Percentiles rank a stretch among this genome's conserved stretches.
These are phyloP conservation scores for Fistularia commersonii DNA, from an alignment of 2,797 vertebrate genomes.

Conservation along the genomic window DNA sequence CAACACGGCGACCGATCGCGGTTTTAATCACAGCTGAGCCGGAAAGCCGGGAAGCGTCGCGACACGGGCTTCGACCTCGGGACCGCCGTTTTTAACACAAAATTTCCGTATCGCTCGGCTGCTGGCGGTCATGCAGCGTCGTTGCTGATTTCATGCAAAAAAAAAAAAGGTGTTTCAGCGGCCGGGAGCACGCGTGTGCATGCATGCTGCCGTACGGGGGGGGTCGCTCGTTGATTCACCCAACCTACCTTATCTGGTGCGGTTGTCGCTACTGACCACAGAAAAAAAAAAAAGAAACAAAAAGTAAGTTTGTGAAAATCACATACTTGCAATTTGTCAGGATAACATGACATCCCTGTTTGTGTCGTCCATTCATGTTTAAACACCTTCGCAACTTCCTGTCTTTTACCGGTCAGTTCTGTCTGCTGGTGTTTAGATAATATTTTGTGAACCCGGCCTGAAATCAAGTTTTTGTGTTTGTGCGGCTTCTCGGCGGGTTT, in stretches of 20 bases:
- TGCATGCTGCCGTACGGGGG: slow-evolving; percentile 36
- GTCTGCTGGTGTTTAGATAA: too few relatives aligned
- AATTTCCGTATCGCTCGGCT: neutral
- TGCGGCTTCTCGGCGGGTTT: too few relatives aligned
- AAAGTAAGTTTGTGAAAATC: slow-evolving; percentile 16
- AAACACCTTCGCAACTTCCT: too few relatives aligned
- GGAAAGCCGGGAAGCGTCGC: slow-evolving; percentile 29
- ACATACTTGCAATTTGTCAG: neutral
- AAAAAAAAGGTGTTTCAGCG: slow-evolving; percentile 26
- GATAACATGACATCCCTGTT: neutral
- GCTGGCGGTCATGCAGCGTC: slow-evolving; percentile 56
- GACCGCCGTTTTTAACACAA: neutral
- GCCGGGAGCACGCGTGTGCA: slow-evolving; percentile 29
- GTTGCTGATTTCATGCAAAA: slow-evolving; percentile 62
- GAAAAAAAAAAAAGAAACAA: slow-evolving; percentile 35
- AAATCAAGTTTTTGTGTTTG: too few relatives aligned
- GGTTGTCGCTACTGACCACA: slow-evolving; percentile 83
- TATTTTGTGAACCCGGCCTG: too few relatives aligned
- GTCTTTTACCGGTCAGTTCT: too few relatives aligned
- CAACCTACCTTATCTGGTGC: slow-evolving; percentile 85
- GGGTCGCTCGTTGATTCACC: slow-evolving; percentile 8
- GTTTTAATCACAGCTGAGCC: slow-evolving; percentile 21
- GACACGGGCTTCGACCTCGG: neutral
- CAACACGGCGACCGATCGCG: slow-evolving; percentile 23
- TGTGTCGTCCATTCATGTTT: neutral